Conservation (phyloP, 1,140 invertebrate genomes). For the Ceratitis capitata region DNA sequence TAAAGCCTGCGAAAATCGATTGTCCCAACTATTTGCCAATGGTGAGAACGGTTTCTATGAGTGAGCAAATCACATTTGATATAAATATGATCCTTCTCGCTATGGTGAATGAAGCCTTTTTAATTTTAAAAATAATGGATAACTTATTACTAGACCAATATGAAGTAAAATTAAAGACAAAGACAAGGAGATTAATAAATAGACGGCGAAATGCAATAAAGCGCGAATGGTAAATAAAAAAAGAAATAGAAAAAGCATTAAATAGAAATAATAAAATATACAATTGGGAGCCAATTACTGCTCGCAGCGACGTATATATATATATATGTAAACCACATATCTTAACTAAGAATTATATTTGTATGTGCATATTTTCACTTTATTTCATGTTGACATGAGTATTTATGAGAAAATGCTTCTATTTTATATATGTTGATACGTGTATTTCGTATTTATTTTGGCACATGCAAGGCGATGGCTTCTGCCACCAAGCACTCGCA, state of each 20-base stretch:
- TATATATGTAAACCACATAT: too few species aligned
- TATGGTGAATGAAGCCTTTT: too few species aligned
- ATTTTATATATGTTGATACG: not conserved
- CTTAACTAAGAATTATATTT: too few species aligned
- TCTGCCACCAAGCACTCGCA: not conserved
- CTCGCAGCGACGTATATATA: too few species aligned
- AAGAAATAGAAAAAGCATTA: not conserved
- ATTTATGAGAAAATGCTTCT: not conserved
- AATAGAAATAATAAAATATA: not conserved
- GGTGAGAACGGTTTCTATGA: too few species aligned
- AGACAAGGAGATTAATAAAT: not conserved
- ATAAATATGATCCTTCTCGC: too few species aligned
- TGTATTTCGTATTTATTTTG: not conserved
- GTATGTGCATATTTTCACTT: not conserved
- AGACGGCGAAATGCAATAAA: not conserved
- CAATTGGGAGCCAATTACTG: conserved; percentile 17
- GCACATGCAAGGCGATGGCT: not conserved
- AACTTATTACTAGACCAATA: too few species aligned
- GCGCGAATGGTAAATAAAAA: conserved; percentile 14
- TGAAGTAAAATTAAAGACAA: too few species aligned
- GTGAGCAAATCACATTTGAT: too few species aligned
- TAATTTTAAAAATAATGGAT: too few species aligned
- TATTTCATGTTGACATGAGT: not conserved
- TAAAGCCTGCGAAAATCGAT: too few species aligned
- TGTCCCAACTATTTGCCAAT: too few species aligned